Evolutionary conservation across 2,888 invertebrate species (phyloP).

Genomic region (Coecobrya sp.): DNA sequence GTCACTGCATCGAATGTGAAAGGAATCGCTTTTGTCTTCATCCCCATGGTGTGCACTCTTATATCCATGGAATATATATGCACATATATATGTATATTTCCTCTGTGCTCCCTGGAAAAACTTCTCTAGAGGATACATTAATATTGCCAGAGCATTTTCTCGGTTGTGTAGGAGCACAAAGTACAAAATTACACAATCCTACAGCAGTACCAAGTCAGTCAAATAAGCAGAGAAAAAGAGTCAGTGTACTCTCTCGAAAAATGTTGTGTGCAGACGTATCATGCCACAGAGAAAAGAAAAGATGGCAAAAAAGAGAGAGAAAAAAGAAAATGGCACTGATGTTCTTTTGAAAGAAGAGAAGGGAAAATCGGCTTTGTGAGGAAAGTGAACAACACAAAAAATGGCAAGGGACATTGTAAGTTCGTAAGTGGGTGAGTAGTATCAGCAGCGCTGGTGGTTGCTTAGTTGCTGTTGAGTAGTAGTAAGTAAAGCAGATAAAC

Average conservation of each 20-base stretch:
- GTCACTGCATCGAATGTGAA: slow-evolving; percentile 54
- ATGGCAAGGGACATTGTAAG: slow-evolving; percentile 57
- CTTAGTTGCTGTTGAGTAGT: background rate
- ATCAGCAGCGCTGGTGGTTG: too few species aligned
- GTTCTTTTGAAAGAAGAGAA: background rate
- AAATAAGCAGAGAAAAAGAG: background rate
- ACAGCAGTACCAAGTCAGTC: background rate
- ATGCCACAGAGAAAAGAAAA: background rate
- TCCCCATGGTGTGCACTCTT: background rate
- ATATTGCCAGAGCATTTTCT: slow-evolving; percentile 23
- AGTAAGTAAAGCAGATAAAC: slow-evolving; percentile 4
- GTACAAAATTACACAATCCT: slow-evolving; percentile 56
- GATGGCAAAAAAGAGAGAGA: background rate
- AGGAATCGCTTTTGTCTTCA: slow-evolving; percentile 52
- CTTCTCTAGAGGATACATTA: slow-evolving; percentile 56
- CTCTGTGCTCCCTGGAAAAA: background rate
- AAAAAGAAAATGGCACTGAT: slow-evolving; percentile 19
- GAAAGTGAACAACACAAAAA: slow-evolving; percentile 29
- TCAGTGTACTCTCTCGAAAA: background rate
- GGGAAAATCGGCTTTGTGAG: background rate
- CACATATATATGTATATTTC: background rate
- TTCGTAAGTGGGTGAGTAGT: slow-evolving; percentile 28
- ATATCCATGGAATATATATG: background rate
- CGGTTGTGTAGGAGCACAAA: slow-evolving; percentile 30
- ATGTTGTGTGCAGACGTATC: background rate